Conservation (phyloP, 2,888 invertebrate species). For the Melanargia galathea region DNA sequence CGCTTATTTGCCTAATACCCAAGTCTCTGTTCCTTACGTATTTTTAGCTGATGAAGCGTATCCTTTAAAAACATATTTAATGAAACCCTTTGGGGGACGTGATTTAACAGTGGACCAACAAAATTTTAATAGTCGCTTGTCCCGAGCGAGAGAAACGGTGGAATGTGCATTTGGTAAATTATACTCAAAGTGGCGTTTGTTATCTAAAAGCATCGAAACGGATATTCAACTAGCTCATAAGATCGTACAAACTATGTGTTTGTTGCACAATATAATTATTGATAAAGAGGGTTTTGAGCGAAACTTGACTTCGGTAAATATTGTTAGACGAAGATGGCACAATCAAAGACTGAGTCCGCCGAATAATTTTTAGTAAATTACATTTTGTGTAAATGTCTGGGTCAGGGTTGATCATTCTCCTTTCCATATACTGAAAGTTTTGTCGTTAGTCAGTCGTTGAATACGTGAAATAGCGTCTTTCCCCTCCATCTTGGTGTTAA, state of each 20-base stretch:
- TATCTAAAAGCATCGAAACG: constrained; percentile 5
- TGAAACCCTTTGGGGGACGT: constrained; percentile 5
- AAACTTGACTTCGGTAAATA: constrained; percentile 4
- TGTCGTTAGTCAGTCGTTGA: no score
- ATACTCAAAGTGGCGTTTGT: constrained; percentile 7
- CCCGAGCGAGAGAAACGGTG: constrained; percentile 4
- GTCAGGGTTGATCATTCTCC: no score
- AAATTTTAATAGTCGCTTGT: constrained; percentile 7
- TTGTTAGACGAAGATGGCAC: constrained; percentile 4
- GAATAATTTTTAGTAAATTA: no score
- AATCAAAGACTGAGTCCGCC: constrained; percentile 6
- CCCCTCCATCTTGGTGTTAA: no score
- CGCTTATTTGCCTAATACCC: constrained; percentile 6
- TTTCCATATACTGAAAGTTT: no score
- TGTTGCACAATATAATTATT: constrained; percentile 6
- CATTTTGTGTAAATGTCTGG: no score
- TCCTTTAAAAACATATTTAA: constrained; percentile 4
- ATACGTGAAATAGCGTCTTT: no score
- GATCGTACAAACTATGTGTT: constrained; percentile 6
- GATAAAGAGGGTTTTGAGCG: constrained; percentile 4
- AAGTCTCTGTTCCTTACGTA: constrained; percentile 7
- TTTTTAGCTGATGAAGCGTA: constrained; percentile 6
- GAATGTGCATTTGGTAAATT: constrained; percentile 4
- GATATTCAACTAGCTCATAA: constrained; percentile 6
- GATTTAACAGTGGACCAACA: constrained; percentile 4